Conservation (phyloP, 2,113 vertebrate species). For the Sminthopsis crassicaudata region DNA sequence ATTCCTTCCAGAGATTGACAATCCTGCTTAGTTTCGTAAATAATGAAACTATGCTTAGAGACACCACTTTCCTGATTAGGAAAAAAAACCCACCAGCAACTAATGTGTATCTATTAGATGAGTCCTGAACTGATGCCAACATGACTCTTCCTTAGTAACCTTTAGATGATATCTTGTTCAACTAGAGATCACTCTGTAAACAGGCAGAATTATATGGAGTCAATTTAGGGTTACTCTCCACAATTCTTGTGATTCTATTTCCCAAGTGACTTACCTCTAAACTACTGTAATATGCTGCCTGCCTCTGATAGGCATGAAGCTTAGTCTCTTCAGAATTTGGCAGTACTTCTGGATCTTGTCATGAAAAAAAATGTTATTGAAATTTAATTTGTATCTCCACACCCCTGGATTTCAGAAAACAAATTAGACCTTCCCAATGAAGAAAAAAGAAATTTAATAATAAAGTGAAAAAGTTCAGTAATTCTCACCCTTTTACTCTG, state of each 20-base stretch:
- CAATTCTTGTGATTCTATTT: neutral
- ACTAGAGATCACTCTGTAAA: neutral
- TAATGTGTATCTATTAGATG: neutral
- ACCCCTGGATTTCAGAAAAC: neutral
- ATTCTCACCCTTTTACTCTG: neutral
- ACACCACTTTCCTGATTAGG: neutral
- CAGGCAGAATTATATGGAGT: neutral
- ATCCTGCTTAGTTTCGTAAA: neutral
- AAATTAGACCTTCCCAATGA: neutral
- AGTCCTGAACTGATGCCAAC: constrained; percentile 3
- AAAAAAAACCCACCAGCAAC: fast-evolving
- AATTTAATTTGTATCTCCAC: neutral
- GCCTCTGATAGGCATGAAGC: too few relatives aligned
- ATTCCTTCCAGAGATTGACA: neutral
- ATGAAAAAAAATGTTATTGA: neutral
- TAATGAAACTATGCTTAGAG: neutral
- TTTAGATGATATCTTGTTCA: neutral
- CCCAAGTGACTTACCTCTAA: neutral
- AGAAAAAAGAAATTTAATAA: fast-evolving
- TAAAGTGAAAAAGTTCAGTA: neutral
- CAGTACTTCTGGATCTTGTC: neutral
- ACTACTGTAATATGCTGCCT: neutral
- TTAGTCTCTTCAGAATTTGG: neutral
- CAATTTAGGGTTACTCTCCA: neutral
- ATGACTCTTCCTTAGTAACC: neutral